phyloP scores from a whole-genome alignment of 2,113 vertebrate genomes.

The Lasiurus borealis region DNA sequence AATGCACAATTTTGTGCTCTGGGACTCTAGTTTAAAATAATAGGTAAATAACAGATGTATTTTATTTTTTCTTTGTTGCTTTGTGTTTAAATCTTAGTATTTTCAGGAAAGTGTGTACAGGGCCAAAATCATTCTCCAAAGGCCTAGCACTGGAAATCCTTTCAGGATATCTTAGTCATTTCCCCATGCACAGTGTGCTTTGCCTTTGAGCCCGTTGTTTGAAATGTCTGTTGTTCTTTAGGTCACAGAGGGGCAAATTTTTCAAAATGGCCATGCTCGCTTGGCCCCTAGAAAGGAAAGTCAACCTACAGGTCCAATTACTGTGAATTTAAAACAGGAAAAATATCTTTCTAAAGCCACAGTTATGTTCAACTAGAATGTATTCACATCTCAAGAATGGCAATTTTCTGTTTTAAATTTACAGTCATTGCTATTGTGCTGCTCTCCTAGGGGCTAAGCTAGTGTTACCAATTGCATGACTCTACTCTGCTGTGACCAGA shows the following conservation, averaged over 20 bases:
- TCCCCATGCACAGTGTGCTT: constrained; percentile 54
- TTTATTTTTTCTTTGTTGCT: constrained; percentile 16
- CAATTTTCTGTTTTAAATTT: constrained; percentile 72
- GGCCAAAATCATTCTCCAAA: constrained; percentile 41
- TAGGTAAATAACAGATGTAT: constrained; percentile 20
- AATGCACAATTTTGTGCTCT: no score
- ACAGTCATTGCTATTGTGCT: neutral
- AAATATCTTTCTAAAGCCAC: constrained; percentile 48
- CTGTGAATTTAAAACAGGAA: constrained; percentile 77
- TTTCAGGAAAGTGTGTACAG: constrained; percentile 9
- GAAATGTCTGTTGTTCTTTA: constrained; percentile 62
- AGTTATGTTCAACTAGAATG: constrained; percentile 59
- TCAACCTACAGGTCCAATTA: constrained; percentile 64
- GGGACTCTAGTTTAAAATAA: neutral
- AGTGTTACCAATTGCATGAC: neutral
- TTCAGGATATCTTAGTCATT: constrained; percentile 55
- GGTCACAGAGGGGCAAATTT: constrained; percentile 68
- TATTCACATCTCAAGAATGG: constrained; percentile 56
- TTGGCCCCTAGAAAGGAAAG: constrained; percentile 59
- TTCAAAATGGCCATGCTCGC: constrained; percentile 64
- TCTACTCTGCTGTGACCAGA: neutral
- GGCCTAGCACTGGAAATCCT: neutral
- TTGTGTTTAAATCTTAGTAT: constrained; percentile 10
- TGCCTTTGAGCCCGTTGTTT: constrained; percentile 68
- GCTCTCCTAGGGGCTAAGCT: neutral